Evolutionary conservation across 2,888 invertebrate genomes (phyloP).

Genomic region (Pseudococcus jackbeardsleyi): DNA sequence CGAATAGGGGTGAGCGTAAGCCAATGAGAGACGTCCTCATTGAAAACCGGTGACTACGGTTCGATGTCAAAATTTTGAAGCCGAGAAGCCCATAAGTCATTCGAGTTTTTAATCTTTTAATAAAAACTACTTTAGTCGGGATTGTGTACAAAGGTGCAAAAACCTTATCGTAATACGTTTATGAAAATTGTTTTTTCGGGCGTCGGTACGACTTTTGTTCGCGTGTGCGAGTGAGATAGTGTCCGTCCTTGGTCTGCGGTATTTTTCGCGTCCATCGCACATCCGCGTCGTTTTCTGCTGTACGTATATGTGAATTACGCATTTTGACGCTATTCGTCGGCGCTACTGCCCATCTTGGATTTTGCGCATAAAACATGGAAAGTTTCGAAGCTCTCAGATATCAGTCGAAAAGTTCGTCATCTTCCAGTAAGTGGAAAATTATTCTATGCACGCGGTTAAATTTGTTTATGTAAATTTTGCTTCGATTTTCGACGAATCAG

Average conservation of each 20-base stretch:
- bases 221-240: neutral
- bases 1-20: slow-evolving; percentile 57
- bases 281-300: neutral
- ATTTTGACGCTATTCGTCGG: neutral
- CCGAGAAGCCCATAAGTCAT: slow-evolving; percentile 64
- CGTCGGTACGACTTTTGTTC: neutral
- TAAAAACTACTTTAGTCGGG: slow-evolving; percentile 41
- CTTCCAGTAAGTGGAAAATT: slow-evolving; percentile 48
- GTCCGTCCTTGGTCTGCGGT: neutral
- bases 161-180: neutral
- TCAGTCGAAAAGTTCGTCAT: slow-evolving; percentile 48
- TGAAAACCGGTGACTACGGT: slow-evolving; percentile 60
- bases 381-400: slow-evolving; percentile 49
- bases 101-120: slow-evolving; percentile 63
- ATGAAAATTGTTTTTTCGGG: neutral
- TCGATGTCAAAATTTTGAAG: slow-evolving; percentile 63
- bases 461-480: too few relatives aligned
- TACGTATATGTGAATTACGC: neutral
- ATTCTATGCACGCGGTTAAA: neutral
- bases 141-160: too few relatives aligned
- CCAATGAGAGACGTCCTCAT: slow-evolving; percentile 54
- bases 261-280: neutral
- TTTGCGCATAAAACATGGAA: slow-evolving; percentile 52
- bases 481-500: too few relatives aligned
- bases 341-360: neutral